Percentiles rank a stretch among this genome's conserved stretches.
phyloP scores from a whole-genome alignment of 2,113 vertebrate genomes.

The Romanogobio albipinnatus region DNA sequence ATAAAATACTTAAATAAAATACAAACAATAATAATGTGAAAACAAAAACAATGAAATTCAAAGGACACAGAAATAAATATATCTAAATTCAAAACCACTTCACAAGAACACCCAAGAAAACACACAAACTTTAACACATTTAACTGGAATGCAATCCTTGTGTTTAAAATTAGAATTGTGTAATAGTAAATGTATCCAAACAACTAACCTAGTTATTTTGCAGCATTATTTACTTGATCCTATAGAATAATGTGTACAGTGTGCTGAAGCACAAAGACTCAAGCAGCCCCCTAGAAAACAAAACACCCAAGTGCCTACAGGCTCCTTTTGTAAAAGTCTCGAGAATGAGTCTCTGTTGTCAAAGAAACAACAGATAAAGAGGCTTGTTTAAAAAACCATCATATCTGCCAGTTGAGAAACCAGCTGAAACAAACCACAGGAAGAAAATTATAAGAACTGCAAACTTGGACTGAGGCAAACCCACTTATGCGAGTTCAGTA shows the following conservation, averaged over 20 bases:
- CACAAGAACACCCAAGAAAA: not conserved
- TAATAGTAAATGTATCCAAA: not conserved
- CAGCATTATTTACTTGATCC: not conserved
- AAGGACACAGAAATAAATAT: not conserved
- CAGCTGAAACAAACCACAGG: not conserved
- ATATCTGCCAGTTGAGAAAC: not conserved
- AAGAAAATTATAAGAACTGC: not conserved
- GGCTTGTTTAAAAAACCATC: not conserved
- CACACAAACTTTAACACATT: not conserved
- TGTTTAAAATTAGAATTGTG: not conserved
- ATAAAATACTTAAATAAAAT: too few relatives aligned
- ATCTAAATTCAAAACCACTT: not conserved
- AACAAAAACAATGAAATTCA: not conserved
- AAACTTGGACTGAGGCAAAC: not conserved
- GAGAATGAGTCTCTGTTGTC: conserved; percentile 1
- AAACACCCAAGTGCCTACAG: not conserved
- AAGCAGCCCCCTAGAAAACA: not conserved
- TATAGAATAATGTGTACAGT: not conserved
- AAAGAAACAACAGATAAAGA: conserved; percentile 21
- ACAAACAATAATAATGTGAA: not conserved
- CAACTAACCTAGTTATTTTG: not conserved
- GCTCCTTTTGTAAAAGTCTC: not conserved
- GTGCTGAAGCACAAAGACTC: not conserved
- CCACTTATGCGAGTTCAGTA: not conserved
- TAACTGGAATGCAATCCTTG: not conserved